Base-by-base conservation (phyloP, 1,140 invertebrate species). In the Whitmania pigra region DNA sequence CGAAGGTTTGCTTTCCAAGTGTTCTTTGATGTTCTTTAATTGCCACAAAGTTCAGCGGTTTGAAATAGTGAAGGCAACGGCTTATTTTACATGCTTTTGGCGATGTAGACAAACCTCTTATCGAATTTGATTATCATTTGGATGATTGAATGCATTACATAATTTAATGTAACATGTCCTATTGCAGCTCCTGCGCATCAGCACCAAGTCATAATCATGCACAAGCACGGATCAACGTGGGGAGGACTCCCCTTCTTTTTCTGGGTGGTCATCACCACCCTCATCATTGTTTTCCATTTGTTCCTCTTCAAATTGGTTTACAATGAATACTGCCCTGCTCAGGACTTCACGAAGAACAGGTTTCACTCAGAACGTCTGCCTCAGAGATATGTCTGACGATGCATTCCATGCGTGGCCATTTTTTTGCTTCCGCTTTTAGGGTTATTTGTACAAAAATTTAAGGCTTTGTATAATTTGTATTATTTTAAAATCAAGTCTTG, bases 241-340 rank as follows among this genome's bases (percentile, higher is more conserved):
- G 92, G 92, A 66, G 92, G 92, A 0, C 81, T 96, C 71, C 93
- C 93, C 27, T 90, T 90, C 0, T 83, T 96, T 53, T 95, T 97
- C 82, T 96, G 94, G 94, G 87, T 93, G 0, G 89, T 90, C 22
- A 89, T 97, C 75, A 88, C 88, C 77, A 88, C 91, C 78, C 85
- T 97, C 72, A 92, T 97, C 75, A 85, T 94, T 74, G 86, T 94
- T 74, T 97, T 97, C 82, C 94, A 97, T 84, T 83, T 96, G 74
- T 97, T 97, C 84, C 85, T 97, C 13, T 92, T 90, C 83, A 93
- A 93, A 83, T 85, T 97, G 70, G 92, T 97, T 75, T 90, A 92
- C 81, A 93, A 91, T 77, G 93, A 95, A 73, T 82, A 80, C 72
- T 82, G 81, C 73, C 25, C 69, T 13, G 0, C 11, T 7, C 75